phyloP scores from a whole-genome alignment of 2,888 invertebrate species.

The Melipona beecheii region DNA sequence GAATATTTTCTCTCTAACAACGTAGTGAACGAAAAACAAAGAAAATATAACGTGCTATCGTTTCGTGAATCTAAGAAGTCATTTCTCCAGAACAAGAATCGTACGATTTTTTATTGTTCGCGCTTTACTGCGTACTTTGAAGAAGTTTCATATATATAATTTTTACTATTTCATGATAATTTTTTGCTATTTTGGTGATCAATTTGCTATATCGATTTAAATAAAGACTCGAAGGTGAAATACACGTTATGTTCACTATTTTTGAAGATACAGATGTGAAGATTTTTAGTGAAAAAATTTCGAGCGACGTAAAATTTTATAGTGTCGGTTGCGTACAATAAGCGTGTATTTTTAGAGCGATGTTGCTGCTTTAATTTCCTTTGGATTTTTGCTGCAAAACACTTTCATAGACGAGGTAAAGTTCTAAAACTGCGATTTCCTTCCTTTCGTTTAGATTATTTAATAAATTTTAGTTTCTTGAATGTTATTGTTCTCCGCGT shows the following conservation, averaged over 20 bases:
- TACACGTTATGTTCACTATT: not conserved
- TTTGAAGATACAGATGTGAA: not conserved
- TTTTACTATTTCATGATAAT: not conserved
- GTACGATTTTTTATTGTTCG: not conserved
- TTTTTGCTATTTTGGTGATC: not conserved
- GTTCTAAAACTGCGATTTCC: too few relatives aligned
- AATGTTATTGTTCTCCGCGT: too few relatives aligned
- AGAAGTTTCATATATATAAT: not conserved
- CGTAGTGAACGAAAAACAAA: conserved; percentile 8
- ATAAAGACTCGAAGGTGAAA: not conserved
- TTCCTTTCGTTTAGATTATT: too few relatives aligned
- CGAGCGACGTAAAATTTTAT: not conserved
- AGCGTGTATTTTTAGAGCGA: too few relatives aligned
- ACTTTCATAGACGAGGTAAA: too few relatives aligned
- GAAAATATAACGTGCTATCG: conserved; percentile 21
- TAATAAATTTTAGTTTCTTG: too few relatives aligned
- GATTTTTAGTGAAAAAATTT: not conserved
- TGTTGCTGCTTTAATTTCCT: too few relatives aligned
- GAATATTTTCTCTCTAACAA: conserved; percentile 2
- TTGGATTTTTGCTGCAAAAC: too few relatives aligned
- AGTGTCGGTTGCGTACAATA: not conserved
- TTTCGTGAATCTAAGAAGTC: not conserved
- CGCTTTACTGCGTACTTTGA: not conserved
- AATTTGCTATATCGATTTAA: not conserved
- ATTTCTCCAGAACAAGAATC: not conserved